Evolutionary conservation across 2,888 invertebrate genomes (phyloP), one percentile per base, ranked within the genome.

Genomic region (Temnothorax ravouxi): DNA sequence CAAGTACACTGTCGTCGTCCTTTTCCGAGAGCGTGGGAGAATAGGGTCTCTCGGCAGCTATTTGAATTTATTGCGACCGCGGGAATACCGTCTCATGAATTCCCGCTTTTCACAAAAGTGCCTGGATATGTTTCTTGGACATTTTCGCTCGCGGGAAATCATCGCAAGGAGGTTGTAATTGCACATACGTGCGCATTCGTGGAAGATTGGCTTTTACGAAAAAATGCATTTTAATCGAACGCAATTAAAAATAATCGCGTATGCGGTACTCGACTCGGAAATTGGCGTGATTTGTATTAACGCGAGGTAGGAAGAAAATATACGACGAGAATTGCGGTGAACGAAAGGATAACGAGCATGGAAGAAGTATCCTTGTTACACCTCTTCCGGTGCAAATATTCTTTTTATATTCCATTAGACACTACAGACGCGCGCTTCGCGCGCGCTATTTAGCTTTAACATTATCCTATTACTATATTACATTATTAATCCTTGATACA

Each of bases 51-150:
- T 47, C 62, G 47, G 34, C 21, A 62, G 29, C 47, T 44, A 75
- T 75, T 75, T 21, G 74, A 75, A 62, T 75, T 75, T 75, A 75
- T 62, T 15, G 44, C 34, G 44, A 62, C 15, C 61, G 11, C 44
- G 61, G 74, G 74, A 75, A 61, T 75, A 47, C 5, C 29, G 56
- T 59, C 59, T 56, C 54, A 38, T 54, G 54, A 72, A 34, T 47
- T 47, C 50, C 34, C 6, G 11, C 13, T 71, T 71, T 41, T 21
- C 41, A 13, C 52, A 21, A 2, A 34, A 74, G 59, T 75, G 34
- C n/a, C 29, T 1, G 61, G 44, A 34, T 62, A 21, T 15, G 62
- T 47, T 44, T 47, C 44, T 21, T 34, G 44, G 25, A 29, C 74
- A 74, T 44, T 61, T 61, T 47, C n/a, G 29, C 11, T 34, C 74